phyloP scores from a whole-genome alignment of 2,888 invertebrate genomes.

The Leptinotarsa rubiginosa region DNA sequence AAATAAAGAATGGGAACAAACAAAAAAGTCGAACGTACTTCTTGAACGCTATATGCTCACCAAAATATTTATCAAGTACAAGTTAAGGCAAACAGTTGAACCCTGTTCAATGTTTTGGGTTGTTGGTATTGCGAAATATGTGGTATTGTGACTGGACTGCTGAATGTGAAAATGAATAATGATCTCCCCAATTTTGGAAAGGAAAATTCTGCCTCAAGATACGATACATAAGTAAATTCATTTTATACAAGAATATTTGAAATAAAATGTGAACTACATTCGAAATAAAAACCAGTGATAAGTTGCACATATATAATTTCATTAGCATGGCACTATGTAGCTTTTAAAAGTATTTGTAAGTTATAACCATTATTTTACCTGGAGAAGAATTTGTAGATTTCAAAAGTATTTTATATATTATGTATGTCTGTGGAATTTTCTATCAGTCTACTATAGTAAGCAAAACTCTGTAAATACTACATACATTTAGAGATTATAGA shows the following conservation, averaged over 20 bases:
- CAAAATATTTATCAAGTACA: no score
- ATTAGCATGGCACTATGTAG: background rate
- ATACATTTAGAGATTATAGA: constrained; percentile 14
- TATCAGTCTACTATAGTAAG: constrained; percentile 30
- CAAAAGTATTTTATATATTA: constrained; percentile 21
- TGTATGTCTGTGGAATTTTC: constrained; percentile 43
- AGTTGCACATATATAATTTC: background rate
- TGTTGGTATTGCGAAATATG: no score
- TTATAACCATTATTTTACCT: constrained; percentile 14
- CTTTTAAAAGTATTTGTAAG: constrained; percentile 1
- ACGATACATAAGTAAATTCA: background rate
- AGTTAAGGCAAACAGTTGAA: no score
- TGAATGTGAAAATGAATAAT: no score
- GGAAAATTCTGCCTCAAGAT: background rate
- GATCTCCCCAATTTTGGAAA: no score
- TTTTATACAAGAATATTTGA: background rate
- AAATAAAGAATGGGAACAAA: no score
- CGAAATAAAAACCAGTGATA: background rate
- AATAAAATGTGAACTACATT: background rate
- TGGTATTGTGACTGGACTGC: no score
- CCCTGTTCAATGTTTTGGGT: no score
- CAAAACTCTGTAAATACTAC: constrained; percentile 9
- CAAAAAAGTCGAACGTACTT: no score
- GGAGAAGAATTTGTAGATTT: constrained; percentile 11
- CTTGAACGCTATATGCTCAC: no score